phyloP scores from a whole-genome alignment of 2,888 invertebrate species.

The Drosophila tripunctata region DNA sequence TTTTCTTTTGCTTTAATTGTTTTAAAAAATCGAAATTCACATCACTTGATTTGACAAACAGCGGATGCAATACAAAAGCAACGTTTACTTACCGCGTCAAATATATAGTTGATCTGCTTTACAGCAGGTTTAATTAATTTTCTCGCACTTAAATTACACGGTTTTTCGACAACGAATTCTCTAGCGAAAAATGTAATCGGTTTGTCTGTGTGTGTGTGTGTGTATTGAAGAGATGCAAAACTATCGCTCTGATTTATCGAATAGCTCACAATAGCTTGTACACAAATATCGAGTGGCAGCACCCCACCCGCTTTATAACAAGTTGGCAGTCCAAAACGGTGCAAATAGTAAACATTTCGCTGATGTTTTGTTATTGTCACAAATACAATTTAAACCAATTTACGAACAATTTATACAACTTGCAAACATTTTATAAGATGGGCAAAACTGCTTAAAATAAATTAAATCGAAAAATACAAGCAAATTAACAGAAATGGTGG shows the following conservation, averaged over 20 bases:
- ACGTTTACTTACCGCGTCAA: constrained; percentile 78
- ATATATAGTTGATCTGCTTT: constrained; percentile 65
- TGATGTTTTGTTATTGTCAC: constrained; percentile 2
- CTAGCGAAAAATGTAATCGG: constrained; percentile 56
- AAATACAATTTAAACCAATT: constrained; percentile 8
- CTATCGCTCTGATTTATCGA: not conserved
- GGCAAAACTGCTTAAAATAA: constrained; percentile 6
- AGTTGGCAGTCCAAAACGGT: constrained; percentile 36
- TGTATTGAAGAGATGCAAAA: constrained; percentile 36
- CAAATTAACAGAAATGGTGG: constrained; percentile 39
- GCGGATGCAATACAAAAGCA: constrained; percentile 19
- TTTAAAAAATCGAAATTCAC: constrained; percentile 4
- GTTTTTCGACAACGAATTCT: constrained; percentile 52
- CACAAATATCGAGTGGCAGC: constrained; percentile 22
- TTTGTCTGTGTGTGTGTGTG: no score
- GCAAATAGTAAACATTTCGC: constrained; percentile 35
- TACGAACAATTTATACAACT: not conserved
- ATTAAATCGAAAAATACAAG: not conserved
- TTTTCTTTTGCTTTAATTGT: constrained; percentile 33
- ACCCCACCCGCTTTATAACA: not conserved
- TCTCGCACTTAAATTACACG: constrained; percentile 64
- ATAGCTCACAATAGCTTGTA: not conserved
- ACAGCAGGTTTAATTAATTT: constrained; percentile 74
- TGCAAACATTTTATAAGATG: constrained; percentile 4
- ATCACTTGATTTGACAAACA: not conserved